Percentiles rank a stretch among this genome's conserved stretches.
These are phyloP conservation scores for Mesoligia furuncula DNA, from an alignment of 2,888 invertebrate species.

Conservation along the genomic window DNA sequence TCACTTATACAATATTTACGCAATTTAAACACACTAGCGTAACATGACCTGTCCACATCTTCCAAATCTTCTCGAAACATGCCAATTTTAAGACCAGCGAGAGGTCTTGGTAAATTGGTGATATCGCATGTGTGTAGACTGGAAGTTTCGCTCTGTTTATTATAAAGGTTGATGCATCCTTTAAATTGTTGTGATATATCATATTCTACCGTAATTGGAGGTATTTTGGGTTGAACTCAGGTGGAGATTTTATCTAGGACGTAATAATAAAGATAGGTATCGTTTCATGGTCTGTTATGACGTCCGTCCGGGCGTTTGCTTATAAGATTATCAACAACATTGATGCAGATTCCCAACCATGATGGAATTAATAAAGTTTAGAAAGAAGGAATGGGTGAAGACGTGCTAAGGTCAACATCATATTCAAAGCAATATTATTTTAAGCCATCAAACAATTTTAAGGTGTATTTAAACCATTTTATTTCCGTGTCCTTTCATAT, in stretches of 20 bases:
- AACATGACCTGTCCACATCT: constrained; percentile 60
- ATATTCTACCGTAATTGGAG: constrained; percentile 61
- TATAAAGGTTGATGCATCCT: constrained; percentile 80
- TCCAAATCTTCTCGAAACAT: not conserved
- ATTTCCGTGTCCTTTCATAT: not conserved
- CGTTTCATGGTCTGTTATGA: constrained; percentile 32
- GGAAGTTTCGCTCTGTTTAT: constrained; percentile 78
- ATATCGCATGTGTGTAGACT: constrained; percentile 19
- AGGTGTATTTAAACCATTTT: not conserved
- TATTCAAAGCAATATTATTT: not conserved
- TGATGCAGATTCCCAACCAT: not conserved
- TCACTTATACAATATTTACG: constrained; percentile 78
- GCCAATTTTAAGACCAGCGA: constrained; percentile 23
- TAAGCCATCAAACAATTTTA: not conserved
- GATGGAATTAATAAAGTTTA: not conserved
- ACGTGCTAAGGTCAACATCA: not conserved
- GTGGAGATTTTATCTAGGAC: constrained; percentile 52
- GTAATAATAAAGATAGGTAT: constrained; percentile 44
- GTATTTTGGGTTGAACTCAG: constrained; percentile 49
- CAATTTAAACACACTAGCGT: constrained; percentile 68
- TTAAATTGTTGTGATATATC: constrained; percentile 66
- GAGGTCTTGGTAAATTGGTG: constrained; percentile 66
- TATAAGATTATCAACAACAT: not conserved
- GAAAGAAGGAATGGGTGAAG: not conserved
- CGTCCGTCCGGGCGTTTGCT: constrained; percentile 13